Percentiles rank a stretch among this genome's conserved stretches.
Evolutionary conservation across 2,888 invertebrate genomes (phyloP).

Genomic region (Invenusta paracnida): DNA sequence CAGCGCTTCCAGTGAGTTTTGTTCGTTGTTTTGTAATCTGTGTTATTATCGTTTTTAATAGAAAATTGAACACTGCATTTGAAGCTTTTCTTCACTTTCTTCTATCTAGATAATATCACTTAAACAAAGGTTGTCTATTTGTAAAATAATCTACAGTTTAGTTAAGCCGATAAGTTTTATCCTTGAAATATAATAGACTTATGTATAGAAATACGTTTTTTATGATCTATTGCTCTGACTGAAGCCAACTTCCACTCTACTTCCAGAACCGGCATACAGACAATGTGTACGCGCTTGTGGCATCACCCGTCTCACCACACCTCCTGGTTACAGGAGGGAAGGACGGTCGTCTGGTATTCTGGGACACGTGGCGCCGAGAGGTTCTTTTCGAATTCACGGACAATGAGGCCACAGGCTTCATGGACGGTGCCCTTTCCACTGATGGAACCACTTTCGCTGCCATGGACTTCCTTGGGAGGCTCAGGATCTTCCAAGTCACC

Average conservation of each 20-base stretch:
- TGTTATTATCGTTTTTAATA: no score
- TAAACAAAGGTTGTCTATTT: no score
- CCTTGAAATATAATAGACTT: no score
- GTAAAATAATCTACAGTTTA: no score
- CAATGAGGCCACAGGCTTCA: constrained; percentile 31
- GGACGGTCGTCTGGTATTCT: constrained; percentile 73
- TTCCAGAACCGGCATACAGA: constrained; percentile 72
- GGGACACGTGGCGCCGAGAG: constrained; percentile 58
- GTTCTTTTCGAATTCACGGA: constrained; percentile 59
- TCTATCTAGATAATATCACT: no score
- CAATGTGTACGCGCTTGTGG: constrained; percentile 86
- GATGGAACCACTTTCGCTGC: neutral
- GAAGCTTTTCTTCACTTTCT: no score
- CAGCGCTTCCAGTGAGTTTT: constrained; percentile 62
- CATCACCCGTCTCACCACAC: constrained; percentile 76
- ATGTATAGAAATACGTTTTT: no score
- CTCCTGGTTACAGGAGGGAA: constrained; percentile 84
- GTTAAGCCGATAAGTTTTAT: no score
- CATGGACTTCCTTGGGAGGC: neutral
- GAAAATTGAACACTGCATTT: no score
- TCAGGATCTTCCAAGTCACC: neutral
- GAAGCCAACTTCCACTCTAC: neutral
- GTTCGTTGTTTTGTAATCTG: no score
- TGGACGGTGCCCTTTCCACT: neutral
- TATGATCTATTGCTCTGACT: no score